These are phyloP conservation scores for Rotaria macrura DNA, from an alignment of 2,888 invertebrate genomes.

Conservation along the genomic window DNA sequence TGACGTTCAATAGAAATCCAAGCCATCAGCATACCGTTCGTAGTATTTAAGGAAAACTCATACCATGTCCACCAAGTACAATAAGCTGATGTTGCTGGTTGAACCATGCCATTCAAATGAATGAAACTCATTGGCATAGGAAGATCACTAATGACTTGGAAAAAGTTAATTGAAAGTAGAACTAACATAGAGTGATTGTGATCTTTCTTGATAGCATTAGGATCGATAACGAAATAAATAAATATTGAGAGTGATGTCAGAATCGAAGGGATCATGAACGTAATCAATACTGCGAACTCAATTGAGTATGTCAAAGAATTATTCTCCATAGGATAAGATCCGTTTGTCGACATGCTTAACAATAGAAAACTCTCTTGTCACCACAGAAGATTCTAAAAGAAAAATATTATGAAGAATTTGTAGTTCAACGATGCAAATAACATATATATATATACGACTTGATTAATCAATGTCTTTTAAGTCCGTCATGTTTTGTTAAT, in stretches of 20 bases:
- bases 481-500: no score
- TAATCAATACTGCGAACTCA: neutral
- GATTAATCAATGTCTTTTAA: no score
- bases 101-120: neutral
- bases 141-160: neutral
- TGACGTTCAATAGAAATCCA: neutral
- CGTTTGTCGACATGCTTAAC: neutral
- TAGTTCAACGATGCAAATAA: no score
- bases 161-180: neutral
- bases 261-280: neutral
- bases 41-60: neutral
- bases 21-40: neutral
- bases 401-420: no score
- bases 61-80: neutral
- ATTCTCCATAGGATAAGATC: no score
- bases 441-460: no score
- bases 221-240: neutral
- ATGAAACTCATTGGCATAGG: neutral
- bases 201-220: neutral
- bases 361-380: neutral
- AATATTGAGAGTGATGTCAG: neutral
- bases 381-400: neutral
- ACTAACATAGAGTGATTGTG: neutral
- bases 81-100: neutral
- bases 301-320: neutral